Base-by-base conservation (phyloP, 2,113 vertebrate species). In the Delphinapterus leucas region DNA sequence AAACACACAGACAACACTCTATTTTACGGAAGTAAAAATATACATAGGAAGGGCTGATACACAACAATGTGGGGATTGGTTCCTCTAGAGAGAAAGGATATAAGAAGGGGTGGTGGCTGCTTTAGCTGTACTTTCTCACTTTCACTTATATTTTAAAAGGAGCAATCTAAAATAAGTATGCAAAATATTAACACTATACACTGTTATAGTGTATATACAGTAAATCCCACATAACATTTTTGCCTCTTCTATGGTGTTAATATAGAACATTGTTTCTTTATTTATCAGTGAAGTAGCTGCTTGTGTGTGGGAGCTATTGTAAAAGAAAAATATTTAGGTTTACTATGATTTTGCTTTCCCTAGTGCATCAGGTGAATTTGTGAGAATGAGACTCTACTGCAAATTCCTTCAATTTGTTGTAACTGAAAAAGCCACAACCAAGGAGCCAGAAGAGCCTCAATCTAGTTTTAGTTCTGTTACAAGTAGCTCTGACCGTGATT, bases 201-300 rank as follows among this genome's bases (percentile, higher is more conserved):
- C 12, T 88, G 9, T 77, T 82, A 38, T 0, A 23, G 15, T 38
- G 0, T 84, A 15, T 23, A 38, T 67, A 63, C 7, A 67, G 31
- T 47, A 49, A 38, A 41, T 68, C 38, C 55, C 18, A n/a, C 67
- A 31, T 33, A 36, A 65, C 26, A 7, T 55, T 60, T 58, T 67
- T 17, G 10, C 13, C 6, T 5, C 25, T 6, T 21, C 3, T 68
- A 0, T 36, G 6, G 41, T 88, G 47, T 88, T 80, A 55, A 86
- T 91, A n/a, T 18, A 63, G 65, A 88, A 65, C 36, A 88, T 36
- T 84, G n/a, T 93, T 93, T 85, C 82, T 92, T 84, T 71, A 80
- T 58, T 53, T 41, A 65, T 91, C 70, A 31, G 18, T 25, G 36
- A 91, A 81, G 14, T 28, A 70, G 20, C 80, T 88, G 53, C 49